phyloP scores from a whole-genome alignment of 2,113 vertebrate species.

The Narcine bancroftii region DNA sequence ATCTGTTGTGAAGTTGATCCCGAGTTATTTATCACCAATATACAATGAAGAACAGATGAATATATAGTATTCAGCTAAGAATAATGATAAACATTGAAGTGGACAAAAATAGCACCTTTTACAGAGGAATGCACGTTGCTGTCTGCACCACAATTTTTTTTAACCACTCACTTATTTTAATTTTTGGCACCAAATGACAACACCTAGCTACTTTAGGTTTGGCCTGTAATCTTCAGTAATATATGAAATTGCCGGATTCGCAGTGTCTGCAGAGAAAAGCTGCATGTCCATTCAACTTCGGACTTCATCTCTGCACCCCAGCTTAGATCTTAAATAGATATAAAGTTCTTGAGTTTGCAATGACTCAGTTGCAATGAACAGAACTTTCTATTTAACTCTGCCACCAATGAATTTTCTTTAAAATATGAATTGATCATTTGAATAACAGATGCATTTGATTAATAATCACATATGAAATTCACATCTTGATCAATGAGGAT shows the following conservation, averaged over 20 bases:
- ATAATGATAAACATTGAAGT: neutral
- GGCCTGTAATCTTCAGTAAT: too few species aligned
- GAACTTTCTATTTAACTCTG: neutral
- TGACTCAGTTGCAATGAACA: neutral
- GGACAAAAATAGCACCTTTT: neutral
- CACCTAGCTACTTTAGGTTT: too few species aligned
- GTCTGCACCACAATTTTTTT: neutral
- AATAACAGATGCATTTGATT: neutral
- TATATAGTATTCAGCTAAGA: neutral
- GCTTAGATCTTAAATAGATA: too few species aligned
- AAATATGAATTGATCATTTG: neutral
- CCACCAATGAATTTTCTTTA: neutral
- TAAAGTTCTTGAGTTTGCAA: neutral
- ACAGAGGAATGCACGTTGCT: neutral
- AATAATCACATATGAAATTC: neutral
- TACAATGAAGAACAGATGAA: conserved; percentile 8
- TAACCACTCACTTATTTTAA: neutral
- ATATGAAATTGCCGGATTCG: too few species aligned
- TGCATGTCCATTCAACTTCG: too few species aligned
- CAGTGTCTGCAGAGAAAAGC: too few species aligned
- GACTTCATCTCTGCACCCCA: too few species aligned
- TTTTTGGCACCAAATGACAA: neutral
- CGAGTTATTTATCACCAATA: neutral
- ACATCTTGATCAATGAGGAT: neutral
- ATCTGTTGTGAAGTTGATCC: neutral